Conservation (phyloP, 92 coral and sea anemone species). For the Pocillopora meandrina region DNA sequence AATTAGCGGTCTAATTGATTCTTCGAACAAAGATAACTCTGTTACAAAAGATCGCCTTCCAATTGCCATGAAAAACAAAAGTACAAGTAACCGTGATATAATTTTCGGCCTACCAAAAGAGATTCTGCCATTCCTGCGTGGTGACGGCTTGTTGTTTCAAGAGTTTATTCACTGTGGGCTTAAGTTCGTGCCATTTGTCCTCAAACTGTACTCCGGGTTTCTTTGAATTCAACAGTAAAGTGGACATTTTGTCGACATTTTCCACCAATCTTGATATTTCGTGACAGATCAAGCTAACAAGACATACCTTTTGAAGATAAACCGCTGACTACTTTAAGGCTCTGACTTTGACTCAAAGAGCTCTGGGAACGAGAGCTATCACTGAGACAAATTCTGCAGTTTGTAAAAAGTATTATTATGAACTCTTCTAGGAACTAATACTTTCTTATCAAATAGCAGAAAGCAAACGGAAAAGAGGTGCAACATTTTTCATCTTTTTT, state of each 20-base stretch:
- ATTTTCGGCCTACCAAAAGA: conserved; percentile 83
- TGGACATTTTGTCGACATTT: conserved; percentile 51
- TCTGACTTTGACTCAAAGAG: not conserved
- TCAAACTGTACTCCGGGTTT: conserved; percentile 87
- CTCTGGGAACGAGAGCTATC: not conserved
- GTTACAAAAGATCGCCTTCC: too few relatives aligned
- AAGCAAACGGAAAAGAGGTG: too few relatives aligned
- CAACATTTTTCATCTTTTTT: too few relatives aligned
- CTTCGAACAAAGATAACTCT: too few relatives aligned
- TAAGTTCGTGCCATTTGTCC: conserved; percentile 93
- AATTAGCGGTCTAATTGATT: too few relatives aligned
- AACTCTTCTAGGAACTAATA: not conserved
- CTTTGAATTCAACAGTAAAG: conserved; percentile 70
- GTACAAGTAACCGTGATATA: too few relatives aligned
- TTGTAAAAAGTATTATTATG: too few relatives aligned
- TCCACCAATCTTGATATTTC: conserved; percentile 3
- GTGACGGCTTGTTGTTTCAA: conserved; percentile 89
- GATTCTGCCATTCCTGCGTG: conserved; percentile 95
- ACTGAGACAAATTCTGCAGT: not conserved
- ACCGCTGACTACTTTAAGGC: conserved; percentile 17
- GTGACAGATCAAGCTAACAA: conserved; percentile 20
- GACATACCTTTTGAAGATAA: conserved; percentile 16
- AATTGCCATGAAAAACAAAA: too few relatives aligned
- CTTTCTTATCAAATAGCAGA: too few relatives aligned
- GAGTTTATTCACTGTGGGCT: conserved; percentile 93